Evolutionary conservation across 2,888 invertebrate species (phyloP).

Genomic region (Gari tellinella): DNA sequence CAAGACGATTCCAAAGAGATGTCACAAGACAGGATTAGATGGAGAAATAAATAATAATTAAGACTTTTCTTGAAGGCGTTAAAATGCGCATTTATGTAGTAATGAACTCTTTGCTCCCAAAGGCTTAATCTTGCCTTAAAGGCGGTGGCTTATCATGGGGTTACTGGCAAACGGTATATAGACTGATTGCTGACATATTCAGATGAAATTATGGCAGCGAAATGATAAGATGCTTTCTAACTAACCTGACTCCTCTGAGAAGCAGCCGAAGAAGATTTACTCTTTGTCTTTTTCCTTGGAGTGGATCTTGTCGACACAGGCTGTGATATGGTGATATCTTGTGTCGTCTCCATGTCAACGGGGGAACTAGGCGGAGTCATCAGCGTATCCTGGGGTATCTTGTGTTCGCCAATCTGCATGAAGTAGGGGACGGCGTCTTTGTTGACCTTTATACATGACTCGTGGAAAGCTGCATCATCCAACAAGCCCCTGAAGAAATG

Average conservation of each 20-base stretch:
- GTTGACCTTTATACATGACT: slow-evolving; percentile 74
- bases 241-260: slow-evolving; percentile 51
- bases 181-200: no score
- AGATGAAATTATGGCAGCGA: no score
- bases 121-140: not conserved
- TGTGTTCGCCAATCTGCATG: slow-evolving; percentile 74
- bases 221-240: not conserved
- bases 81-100: not conserved
- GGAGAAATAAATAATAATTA: no score
- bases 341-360: slow-evolving; percentile 24
- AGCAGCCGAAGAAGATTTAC: slow-evolving; percentile 39
- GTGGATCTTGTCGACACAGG: slow-evolving; percentile 25
- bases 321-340: not conserved
- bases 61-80: no score
- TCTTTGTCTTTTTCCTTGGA: slow-evolving; percentile 26
- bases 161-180: no score
- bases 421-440: slow-evolving; percentile 82
- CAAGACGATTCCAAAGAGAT: no score
- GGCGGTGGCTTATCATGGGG: no score
- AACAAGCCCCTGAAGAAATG: slow-evolving; percentile 76
- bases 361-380: slow-evolving; percentile 40
- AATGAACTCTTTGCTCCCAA: no score
- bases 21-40: no score
- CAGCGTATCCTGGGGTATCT: not conserved
- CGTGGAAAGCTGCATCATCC: slow-evolving; percentile 81